Conservation (phyloP, 2,888 invertebrate species). For the Acrobasis consociella region DNA sequence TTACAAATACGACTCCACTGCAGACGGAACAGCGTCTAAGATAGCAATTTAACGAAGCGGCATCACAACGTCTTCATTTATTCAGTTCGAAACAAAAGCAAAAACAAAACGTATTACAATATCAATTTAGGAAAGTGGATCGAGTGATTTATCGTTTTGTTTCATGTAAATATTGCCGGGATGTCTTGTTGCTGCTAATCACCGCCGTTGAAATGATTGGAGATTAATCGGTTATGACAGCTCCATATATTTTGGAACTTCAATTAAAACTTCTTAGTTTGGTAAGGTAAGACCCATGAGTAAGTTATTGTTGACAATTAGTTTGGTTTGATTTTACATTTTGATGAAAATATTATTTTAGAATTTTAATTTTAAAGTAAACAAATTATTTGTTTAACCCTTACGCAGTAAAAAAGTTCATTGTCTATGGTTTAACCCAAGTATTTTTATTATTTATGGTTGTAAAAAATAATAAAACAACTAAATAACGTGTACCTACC, state of each 20-base stretch:
- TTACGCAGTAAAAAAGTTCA: too few species aligned
- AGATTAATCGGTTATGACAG: slow-evolving; percentile 17
- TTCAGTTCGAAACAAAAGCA: slow-evolving; percentile 73
- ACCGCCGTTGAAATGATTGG: slow-evolving; percentile 10
- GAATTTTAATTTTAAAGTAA: too few species aligned
- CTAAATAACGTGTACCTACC: too few species aligned
- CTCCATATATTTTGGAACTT: slow-evolving; percentile 13
- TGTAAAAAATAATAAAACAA: too few species aligned
- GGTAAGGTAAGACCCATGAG: not conserved
- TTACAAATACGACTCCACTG: slow-evolving; percentile 44
- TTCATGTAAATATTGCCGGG: slow-evolving; percentile 67
- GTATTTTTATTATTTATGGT: too few species aligned
- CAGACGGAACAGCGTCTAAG: slow-evolving; percentile 45
- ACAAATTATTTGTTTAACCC: too few species aligned
- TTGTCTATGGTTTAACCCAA: too few species aligned
- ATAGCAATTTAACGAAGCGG: slow-evolving; percentile 81
- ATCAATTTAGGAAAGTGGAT: slow-evolving; percentile 82
- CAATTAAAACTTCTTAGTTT: slow-evolving; percentile 1
- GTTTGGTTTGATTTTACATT: too few species aligned
- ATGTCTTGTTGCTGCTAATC: slow-evolving; percentile 19
- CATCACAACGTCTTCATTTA: slow-evolving; percentile 80
- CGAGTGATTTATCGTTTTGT: slow-evolving; percentile 75
- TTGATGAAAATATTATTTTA: too few species aligned
- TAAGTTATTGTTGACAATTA: too few species aligned
- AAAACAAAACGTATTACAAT: slow-evolving; percentile 76